Evolutionary conservation across 2,113 vertebrate genomes (phyloP).

Genomic region (Coreoperca whiteheadi): DNA sequence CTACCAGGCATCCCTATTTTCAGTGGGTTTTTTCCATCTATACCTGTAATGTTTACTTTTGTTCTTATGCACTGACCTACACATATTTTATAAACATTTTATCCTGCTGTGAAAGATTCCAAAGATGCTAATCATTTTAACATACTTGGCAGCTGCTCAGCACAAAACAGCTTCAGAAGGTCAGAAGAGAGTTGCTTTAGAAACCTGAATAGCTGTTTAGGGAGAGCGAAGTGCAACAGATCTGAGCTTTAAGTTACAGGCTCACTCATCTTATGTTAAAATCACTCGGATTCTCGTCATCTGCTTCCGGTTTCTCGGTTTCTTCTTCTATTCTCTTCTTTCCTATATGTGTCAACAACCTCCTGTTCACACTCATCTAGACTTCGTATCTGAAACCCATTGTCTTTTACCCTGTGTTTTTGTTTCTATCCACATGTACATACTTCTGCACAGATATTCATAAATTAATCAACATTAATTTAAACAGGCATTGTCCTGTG

Average conservation of each 20-base stretch:
- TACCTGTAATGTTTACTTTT: too few relatives aligned
- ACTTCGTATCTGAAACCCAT: neutral
- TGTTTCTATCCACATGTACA: neutral
- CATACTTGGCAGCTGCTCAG: neutral
- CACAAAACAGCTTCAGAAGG: slow-evolving; percentile 9
- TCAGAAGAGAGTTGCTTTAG: slow-evolving; percentile 26
- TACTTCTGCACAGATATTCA: neutral
- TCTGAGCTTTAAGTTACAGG: neutral
- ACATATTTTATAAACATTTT: too few relatives aligned
- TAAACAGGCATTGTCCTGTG: neutral
- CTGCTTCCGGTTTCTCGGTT: neutral
- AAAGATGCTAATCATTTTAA: slow-evolving; percentile 4
- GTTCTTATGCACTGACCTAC: too few relatives aligned
- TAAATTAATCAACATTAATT: neutral
- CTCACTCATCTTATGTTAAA: neutral
- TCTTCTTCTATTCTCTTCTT: neutral
- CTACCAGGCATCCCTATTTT: too few relatives aligned
- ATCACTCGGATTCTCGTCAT: neutral
- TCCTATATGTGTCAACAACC: neutral
- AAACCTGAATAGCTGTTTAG: neutral
- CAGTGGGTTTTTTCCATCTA: too few relatives aligned
- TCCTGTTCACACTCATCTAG: too few relatives aligned
- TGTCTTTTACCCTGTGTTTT: neutral
- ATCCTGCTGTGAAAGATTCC: too few relatives aligned
- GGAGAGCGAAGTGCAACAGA: neutral